These are phyloP conservation scores for Tetraneura akinire DNA, from an alignment of 1,140 invertebrate genomes.

Conservation along the genomic window DNA sequence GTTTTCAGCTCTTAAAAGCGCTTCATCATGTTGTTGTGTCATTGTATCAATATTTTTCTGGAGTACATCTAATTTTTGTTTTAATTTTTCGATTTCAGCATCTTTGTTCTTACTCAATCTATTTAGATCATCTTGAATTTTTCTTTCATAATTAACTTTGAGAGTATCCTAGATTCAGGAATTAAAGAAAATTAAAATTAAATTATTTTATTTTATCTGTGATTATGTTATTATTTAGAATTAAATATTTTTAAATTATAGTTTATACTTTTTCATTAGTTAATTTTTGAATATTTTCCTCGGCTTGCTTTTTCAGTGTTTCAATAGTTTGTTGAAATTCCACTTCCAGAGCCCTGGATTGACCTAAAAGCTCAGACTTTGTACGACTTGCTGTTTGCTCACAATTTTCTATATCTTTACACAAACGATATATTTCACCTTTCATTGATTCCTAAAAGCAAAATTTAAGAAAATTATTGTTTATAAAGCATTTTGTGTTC, in stretches of 20 bases:
- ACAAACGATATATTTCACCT: constrained; percentile 66
- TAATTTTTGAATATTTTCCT: constrained; percentile 73
- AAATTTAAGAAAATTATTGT: constrained; percentile 9
- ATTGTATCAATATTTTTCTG: constrained; percentile 75
- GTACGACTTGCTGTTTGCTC: constrained; percentile 75
- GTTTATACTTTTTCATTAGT: constrained; percentile 72
- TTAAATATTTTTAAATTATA: background rate
- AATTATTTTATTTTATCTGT: too few relatives aligned
- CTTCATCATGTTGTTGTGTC: constrained; percentile 81
- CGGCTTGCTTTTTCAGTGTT: constrained; percentile 72
- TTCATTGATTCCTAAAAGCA: constrained; percentile 67
- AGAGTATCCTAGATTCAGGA: constrained; percentile 65
- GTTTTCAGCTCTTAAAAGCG: constrained; percentile 79
- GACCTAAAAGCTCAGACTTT: constrained; percentile 70
- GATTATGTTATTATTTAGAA: background rate
- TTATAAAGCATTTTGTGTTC: background rate
- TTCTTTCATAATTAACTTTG: constrained; percentile 70
- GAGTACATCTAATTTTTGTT: constrained; percentile 72
- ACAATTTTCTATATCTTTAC: constrained; percentile 73
- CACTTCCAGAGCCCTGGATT: constrained; percentile 72
- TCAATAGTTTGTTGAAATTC: constrained; percentile 75
- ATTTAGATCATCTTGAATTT: constrained; percentile 71
- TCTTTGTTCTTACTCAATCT: constrained; percentile 74
- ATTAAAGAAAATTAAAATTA: too few relatives aligned
- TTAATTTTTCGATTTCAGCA: constrained; percentile 70